A percentile compares a stretch with the other conserved stretches of the same genome.
Conservation (phyloP, 2,888 invertebrate species). For the Drosophila macrospina region DNA sequence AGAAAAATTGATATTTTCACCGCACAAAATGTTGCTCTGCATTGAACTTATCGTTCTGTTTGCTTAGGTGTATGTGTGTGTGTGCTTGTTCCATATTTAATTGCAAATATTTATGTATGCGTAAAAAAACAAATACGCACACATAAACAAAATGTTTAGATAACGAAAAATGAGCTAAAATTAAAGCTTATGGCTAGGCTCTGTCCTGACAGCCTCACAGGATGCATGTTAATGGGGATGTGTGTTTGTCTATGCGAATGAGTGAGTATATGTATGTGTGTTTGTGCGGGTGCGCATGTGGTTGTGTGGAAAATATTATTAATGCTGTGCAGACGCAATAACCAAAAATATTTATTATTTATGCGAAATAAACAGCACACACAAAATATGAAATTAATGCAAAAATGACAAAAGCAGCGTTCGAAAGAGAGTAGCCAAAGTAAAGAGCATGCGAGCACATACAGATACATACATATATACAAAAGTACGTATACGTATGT, state of each 20-base stretch:
- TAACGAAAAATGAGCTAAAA: conserved; percentile 78
- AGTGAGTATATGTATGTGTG: background rate
- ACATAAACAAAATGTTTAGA: conserved; percentile 69
- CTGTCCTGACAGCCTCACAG: conserved; percentile 50
- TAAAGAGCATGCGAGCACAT: conserved; percentile 40
- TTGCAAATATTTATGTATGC: conserved; percentile 71
- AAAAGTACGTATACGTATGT: conserved; percentile 17
- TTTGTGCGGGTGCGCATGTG: background rate
- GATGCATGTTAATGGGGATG: conserved; percentile 52
- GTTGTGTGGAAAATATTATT: conserved; percentile 70
- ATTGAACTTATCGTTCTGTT: conserved; percentile 27
- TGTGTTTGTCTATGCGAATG: conserved; percentile 12
- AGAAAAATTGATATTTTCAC: conserved; percentile 3
- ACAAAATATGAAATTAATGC: conserved; percentile 79
- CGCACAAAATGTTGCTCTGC: conserved; percentile 6
- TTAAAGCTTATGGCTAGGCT: conserved; percentile 72
- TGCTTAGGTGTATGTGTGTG: conserved; percentile 18
- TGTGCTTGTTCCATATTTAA: conserved; percentile 68
- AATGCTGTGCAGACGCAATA: conserved; percentile 81
- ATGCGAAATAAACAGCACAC: conserved; percentile 76
- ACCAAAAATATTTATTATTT: conserved; percentile 80
- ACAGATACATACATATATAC: background rate
- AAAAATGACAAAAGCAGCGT: conserved; percentile 79
- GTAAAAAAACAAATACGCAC: conserved; percentile 58
- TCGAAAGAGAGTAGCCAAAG: conserved; percentile 40